Evolutionary conservation across 92 coral and sea anemone species (phyloP).

Genomic region (Zoanthus gigantus): DNA sequence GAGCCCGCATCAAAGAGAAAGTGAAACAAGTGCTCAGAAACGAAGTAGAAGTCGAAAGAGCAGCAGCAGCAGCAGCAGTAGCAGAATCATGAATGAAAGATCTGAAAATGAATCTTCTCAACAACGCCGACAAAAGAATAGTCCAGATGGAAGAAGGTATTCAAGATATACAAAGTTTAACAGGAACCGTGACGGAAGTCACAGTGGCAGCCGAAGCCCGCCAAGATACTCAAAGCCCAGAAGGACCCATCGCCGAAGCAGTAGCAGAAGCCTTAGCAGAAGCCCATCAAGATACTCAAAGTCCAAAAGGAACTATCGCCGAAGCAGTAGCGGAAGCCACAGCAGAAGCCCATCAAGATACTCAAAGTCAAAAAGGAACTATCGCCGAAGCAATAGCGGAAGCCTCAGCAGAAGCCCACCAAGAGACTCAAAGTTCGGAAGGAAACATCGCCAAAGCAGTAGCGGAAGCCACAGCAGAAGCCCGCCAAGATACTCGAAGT

Average conservation of each 20-base stretch:
- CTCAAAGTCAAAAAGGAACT: too few species aligned
- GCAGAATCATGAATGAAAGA: not conserved
- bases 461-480: not conserved
- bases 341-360: not conserved
- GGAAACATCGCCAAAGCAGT: not conserved
- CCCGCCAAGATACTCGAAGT: not conserved
- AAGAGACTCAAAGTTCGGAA: not conserved
- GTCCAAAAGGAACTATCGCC: not conserved
- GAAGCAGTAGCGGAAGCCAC: not conserved
- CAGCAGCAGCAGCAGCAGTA: not conserved
- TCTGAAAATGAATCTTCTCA: too few species aligned
- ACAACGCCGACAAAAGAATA: too few species aligned
- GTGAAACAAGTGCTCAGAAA: too few species aligned
- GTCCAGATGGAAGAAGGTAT: not conserved
- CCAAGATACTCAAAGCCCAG: not conserved
- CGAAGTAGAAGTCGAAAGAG: not conserved
- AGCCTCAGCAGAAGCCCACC: constrained; percentile 2
- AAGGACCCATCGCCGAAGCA: not conserved
- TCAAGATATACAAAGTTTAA: not conserved
- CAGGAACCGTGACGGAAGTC: not conserved
- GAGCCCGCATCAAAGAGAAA: too few species aligned
- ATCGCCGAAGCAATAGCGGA: not conserved
- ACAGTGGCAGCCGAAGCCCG: not conserved
- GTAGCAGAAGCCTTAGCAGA: not conserved
- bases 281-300: not conserved